These are phyloP conservation scores for Littorina saxatilis DNA, from an alignment of 1,140 invertebrate species.

Conservation along the genomic window DNA sequence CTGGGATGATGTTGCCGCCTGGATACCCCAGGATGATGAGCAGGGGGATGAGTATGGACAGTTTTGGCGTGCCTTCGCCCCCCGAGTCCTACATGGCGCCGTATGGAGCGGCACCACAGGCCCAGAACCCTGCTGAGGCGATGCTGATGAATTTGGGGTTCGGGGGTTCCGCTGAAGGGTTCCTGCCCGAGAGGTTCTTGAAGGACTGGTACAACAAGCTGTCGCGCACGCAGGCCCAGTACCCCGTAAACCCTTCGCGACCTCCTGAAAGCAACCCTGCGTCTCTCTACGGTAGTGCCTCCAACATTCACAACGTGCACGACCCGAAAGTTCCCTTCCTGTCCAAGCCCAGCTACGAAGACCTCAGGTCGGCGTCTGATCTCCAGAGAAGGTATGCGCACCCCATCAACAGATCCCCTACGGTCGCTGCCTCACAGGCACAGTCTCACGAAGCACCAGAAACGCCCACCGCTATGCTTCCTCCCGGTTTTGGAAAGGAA, in stretches of 20 bases:
- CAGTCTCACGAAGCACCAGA: neutral
- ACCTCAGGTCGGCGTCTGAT: conserved; percentile 13
- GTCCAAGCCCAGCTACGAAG: conserved; percentile 16
- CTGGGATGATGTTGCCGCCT: neutral
- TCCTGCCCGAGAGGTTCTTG: conserved; percentile 68
- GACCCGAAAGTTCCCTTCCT: neutral
- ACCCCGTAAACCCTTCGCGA: neutral
- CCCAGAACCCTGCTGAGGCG: conserved; percentile 52
- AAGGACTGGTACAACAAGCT: conserved; percentile 68
- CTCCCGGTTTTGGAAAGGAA: neutral
- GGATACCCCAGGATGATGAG: neutral
- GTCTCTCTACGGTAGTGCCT: neutral
- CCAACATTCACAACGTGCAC: neutral
- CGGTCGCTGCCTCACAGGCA: conserved; percentile 5
- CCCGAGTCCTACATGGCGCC: conserved; percentile 12
- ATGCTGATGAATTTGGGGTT: conserved; percentile 68
- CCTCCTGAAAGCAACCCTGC: neutral
- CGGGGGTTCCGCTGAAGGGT: conserved; percentile 51
- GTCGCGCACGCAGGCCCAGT: conserved; percentile 41
- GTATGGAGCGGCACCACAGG: conserved; percentile 13
- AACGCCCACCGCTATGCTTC: neutral
- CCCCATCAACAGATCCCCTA: neutral
- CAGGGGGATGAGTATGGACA: conserved; percentile 25
- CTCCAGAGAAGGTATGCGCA: neutral
- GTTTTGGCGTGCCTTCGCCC: conserved; percentile 21